Base-by-base conservation (phyloP, 1,140 invertebrate genomes). In the Orius laevigatus region DNA sequence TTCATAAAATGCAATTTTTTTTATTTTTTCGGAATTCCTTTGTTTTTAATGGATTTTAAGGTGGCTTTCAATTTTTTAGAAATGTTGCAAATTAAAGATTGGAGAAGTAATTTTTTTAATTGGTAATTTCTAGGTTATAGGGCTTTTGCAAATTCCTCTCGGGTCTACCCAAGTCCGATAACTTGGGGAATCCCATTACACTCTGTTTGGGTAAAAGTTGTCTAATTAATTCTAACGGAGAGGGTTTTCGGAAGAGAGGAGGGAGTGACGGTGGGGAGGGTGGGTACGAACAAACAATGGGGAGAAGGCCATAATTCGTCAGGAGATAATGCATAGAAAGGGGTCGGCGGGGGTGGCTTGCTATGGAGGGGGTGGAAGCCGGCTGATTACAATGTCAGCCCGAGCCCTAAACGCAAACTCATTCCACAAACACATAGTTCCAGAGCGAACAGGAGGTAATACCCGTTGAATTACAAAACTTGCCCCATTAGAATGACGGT, bases 191-290 rank as follows among this genome's bases (percentile, higher is more conserved):
- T 45, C 43, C 43, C 43, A 45, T 45, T 45, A 45, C 43, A 45
- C 25, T 45, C 43, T 32, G 43, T 45, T 45, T 32, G 43, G 32
- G 48, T 50, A 50, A 50, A 50, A 50, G 48, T 50, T 50, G 48
- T 50, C 48, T 50, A 50, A 50, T 50, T 50, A 50, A 50, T 50
- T 50, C 41, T 32, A 33, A 31, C 48, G 41, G 25, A 20, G 14
- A 36, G 46, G 46, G 34, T 33, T 18, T 38, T 33, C 32, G 35
- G 38, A 48, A 33, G 35, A 48, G 33, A 19, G 46, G 14, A 16
- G 14, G 35, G 46, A 16, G 41, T 10, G 33, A 12, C 14, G 31
- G 39, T 11, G 19, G 25, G 38, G 39, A 15, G 38, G 39, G 19
- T 43, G 20, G 40, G 31, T 25, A 31, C 8, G 43, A 32, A 32